These are phyloP conservation scores for Bufotes viridis DNA, from an alignment of 2,797 vertebrate species.

Conservation along the genomic window DNA sequence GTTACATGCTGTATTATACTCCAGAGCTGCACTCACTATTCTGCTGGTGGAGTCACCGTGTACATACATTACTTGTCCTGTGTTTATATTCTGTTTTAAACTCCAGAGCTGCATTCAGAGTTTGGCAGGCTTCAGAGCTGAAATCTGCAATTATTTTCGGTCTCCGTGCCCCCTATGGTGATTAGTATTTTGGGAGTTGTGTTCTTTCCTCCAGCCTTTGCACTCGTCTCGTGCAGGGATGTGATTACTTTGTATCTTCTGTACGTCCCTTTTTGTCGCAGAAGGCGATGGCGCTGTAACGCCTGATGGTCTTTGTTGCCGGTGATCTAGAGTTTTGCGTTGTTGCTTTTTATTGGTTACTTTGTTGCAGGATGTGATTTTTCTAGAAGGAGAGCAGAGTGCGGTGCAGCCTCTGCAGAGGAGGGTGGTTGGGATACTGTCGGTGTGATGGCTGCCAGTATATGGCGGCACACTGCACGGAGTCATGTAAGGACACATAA, in stretches of 20 bases:
- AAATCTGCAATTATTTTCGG: no score
- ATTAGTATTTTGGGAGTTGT: no score
- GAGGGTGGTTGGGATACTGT: neutral
- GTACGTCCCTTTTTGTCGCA: no score
- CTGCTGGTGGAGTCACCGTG: no score
- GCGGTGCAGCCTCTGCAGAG: neutral
- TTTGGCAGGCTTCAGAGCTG: no score
- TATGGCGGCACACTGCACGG: constrained; percentile 1
- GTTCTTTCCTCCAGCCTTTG: no score
- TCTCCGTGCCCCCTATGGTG: neutral
- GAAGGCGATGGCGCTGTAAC: neutral
- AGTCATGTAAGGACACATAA: constrained; percentile 48
- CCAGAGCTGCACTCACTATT: no score
- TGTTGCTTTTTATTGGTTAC: no score
- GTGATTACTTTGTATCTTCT: no score
- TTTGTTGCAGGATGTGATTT: neutral
- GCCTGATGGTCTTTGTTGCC: neutral
- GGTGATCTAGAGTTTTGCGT: neutral
- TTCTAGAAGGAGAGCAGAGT: neutral
- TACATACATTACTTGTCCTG: no score
- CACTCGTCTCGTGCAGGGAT: no score
- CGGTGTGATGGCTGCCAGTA: neutral
- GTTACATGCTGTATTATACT: no score
- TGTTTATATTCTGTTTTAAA: neutral
- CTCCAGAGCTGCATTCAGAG: neutral